Evolutionary conservation across 2,888 invertebrate species (phyloP), one percentile per base, ranked within the genome.

Genomic region (Clanis bilineata): DNA sequence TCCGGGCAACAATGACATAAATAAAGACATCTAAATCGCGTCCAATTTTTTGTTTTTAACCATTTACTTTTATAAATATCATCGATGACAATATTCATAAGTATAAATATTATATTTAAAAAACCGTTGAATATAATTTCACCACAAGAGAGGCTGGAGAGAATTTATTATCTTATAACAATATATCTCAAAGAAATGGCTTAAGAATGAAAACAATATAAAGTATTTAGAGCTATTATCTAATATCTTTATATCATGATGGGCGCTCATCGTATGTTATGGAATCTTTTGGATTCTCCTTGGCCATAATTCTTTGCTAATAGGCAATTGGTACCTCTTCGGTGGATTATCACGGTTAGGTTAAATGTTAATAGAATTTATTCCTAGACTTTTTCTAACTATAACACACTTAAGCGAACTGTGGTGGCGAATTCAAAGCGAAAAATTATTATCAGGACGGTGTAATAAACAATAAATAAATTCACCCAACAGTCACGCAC

Each of bases 161-260:
- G 28, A 51, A 51, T 51, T 51, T 51, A 51, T 32, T 28, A 51
- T 51, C 18, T 51, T 32, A 51, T 32, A 51, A 28, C 32, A 51
- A 18, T 18, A 51, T 51, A 18, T 51, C 51, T 51, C 51, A 51
- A 51, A 23, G 45, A 23, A 45, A 51, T 32, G 32, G 51, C 32
- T 32, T 2, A 28, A 28, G 32, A 32, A 51, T 28, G 32, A 10
- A 51, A 51, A 51, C 56, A 57, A 43, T 28, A 25, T 60, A 59
- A 67, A 70, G 67, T 73, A 72, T 77, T 77, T 73, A 74, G 66
- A 69, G 66, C 59, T 56, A 76, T 75, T 72, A 74, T 77, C 70
- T 77, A 76, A 76, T 76, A 71, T 72, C 70, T 77, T 76, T 76
- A 78, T 77, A 66, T 69, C 67, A 55, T 64, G 64, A 60, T 59